Conservation (phyloP, 2,113 vertebrate genomes). For the Dasypus novemcinctus region DNA sequence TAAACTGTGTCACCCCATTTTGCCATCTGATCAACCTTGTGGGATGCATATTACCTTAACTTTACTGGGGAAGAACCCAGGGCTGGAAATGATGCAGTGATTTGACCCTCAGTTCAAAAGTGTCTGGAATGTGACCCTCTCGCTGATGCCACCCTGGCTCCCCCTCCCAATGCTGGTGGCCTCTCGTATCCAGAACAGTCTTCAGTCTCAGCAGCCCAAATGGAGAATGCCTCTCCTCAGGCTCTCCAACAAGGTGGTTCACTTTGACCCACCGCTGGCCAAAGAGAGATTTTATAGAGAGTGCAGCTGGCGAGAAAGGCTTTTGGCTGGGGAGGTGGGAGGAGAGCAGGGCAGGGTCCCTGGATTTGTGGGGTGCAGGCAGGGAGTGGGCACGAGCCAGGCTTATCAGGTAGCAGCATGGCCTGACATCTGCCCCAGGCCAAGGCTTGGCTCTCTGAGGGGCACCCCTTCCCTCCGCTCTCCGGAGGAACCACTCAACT, state of each 20-base stretch:
- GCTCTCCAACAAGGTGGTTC: background rate
- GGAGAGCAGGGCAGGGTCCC: background rate
- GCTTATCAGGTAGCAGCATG: background rate
- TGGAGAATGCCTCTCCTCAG: background rate
- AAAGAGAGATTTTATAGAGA: background rate
- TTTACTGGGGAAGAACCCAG: background rate
- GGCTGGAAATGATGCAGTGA: background rate
- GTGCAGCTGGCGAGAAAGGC: background rate
- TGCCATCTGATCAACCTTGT: background rate
- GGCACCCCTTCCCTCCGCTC: background rate
- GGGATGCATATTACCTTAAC: background rate
- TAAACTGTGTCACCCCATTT: background rate
- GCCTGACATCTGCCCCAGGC: background rate
- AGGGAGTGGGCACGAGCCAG: background rate
- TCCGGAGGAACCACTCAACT: background rate
- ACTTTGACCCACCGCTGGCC: background rate
- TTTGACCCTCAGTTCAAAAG: background rate
- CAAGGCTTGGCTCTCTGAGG: background rate
- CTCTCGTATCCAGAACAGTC: background rate
- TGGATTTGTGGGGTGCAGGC: background rate
- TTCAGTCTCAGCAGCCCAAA: background rate
- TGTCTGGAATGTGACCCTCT: background rate
- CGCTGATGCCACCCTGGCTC: fast-evolving
- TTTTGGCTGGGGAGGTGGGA: background rate
- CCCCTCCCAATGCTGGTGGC: background rate